Evolutionary conservation across 2,797 vertebrate genomes (phyloP).

Genomic region (Sebastes steindachneri): DNA sequence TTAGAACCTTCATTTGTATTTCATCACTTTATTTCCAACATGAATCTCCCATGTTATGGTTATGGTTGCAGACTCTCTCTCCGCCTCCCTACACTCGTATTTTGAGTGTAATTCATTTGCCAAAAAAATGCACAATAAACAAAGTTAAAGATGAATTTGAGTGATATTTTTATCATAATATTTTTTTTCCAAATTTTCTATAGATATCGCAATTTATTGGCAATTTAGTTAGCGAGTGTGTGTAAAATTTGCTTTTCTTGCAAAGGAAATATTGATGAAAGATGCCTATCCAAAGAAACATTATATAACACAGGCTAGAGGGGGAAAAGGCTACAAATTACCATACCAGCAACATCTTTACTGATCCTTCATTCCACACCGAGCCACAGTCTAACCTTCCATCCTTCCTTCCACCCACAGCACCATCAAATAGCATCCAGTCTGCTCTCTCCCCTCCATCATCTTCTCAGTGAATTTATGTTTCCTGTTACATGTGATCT

Average conservation of each 20-base stretch:
- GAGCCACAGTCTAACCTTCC: neutral
- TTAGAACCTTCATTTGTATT: neutral
- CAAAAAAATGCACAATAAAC: no score
- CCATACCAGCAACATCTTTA: neutral
- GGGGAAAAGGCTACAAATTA: neutral
- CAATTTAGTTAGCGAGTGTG: neutral
- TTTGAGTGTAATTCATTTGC: no score
- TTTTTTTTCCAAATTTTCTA: no score
- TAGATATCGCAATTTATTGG: neutral
- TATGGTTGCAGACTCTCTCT: no score
- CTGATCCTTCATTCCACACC: neutral
- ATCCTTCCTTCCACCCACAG: neutral
- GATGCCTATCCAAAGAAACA: neutral
- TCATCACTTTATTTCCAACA: neutral
- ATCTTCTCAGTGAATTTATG: conserved; percentile 20
- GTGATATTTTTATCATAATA: no score
- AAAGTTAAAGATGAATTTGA: no score
- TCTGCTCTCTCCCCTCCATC: neutral
- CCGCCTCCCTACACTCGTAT: no score
- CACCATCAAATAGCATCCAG: neutral
- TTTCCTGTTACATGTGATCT: conserved; percentile 50
- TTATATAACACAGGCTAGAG: neutral
- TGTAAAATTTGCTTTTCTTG: neutral
- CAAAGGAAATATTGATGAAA: neutral
- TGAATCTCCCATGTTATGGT: neutral